Evolutionary conservation across 1,140 invertebrate genomes (phyloP).

Genomic region (Arion vulgaris): DNA sequence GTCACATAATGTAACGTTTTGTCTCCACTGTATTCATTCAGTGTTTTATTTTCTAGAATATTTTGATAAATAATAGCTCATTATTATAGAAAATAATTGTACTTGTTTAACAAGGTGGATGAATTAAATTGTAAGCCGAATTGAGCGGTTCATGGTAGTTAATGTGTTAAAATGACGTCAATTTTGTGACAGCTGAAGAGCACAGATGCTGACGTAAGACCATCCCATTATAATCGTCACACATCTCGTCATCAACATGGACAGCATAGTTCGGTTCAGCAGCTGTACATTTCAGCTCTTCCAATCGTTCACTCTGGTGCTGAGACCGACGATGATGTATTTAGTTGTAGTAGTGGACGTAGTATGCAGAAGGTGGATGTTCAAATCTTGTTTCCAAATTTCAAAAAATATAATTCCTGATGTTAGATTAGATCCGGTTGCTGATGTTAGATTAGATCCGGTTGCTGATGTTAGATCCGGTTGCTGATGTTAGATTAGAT

Average conservation of each 20-base stretch:
- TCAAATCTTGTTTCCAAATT: background rate
- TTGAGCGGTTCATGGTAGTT: too few relatives aligned
- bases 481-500: too few relatives aligned
- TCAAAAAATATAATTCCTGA: background rate
- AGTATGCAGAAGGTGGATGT: background rate
- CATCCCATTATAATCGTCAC: background rate
- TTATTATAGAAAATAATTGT: too few relatives aligned
- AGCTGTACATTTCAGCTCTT: background rate
- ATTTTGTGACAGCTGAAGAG: background rate
- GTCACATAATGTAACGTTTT: too few relatives aligned
- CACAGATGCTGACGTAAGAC: background rate
- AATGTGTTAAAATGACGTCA: background rate
- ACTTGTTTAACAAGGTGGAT: too few relatives aligned
- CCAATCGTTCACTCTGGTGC: background rate
- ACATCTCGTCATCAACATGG: background rate
- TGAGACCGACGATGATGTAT: background rate
- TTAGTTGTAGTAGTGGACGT: background rate
- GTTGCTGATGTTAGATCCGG: background rate
- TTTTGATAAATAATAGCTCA: too few relatives aligned
- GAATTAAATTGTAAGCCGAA: too few relatives aligned
- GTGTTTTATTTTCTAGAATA: too few relatives aligned
- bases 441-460: background rate
- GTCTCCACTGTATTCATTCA: too few relatives aligned
- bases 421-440: background rate
- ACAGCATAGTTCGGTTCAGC: background rate